Evolutionary conservation across 2,888 invertebrate species (phyloP), one percentile per base, ranked within the genome.

Genomic region (Cancer borealis): DNA sequence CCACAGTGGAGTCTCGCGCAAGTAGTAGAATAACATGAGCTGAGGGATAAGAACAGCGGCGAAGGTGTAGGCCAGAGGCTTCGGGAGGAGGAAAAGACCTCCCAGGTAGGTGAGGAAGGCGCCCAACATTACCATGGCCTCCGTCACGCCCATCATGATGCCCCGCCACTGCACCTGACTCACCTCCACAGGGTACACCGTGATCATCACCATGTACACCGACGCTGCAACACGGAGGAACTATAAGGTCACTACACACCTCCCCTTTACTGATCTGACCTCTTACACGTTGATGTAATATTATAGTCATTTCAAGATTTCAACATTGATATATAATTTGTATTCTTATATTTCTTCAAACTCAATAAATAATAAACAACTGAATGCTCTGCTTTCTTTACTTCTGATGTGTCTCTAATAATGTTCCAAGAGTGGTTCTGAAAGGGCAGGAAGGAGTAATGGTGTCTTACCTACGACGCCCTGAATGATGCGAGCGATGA

Each of bases 91-190:
- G 14, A 92, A 46, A 26, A 94, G 92, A 30, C 94, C 94, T 3
- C 66, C 92, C 46, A 92, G 30, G 92, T 94, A 94, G 39, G 94
- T 94, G 46, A 94, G 54, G 84, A 94, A 92, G 49, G 90, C 94
- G 10, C 94, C 94, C 88, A 92, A n/a, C 94, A 94, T 94, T n/a
- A 94, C 54, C 92, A 92, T 94, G 6, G 94, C 92, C 88, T 94
- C 94, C 0, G 92, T 39, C 54, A 94, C 84, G 21, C 92, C 88
- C 17, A 90, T 89, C 92, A 92, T 92, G 89, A 94, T 89, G 91
- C 94, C 94, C 6, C 94, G 88, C 92, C 92, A 92, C 17, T 89
- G 54, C 8, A 90, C 79, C 4, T 46, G 14, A 88, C 92, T 92
- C 49, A 94, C 94, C 92, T 94, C 94, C 47, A 54, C 92, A 0